Conservation (phyloP, 2,113 vertebrate species). For the Psittacula cyanocephala region DNA sequence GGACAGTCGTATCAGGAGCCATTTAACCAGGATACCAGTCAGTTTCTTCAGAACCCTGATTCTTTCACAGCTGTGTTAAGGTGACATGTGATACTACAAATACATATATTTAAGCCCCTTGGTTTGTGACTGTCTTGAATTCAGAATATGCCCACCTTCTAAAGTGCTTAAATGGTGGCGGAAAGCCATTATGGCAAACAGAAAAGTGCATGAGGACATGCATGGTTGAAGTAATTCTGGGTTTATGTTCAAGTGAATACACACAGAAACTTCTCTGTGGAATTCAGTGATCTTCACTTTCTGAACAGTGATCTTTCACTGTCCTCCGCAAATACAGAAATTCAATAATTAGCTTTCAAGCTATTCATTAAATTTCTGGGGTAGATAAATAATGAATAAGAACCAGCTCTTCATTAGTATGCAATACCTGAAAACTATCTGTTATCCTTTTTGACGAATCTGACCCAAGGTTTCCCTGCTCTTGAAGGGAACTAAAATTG, state of each 20-base stretch:
- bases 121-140: neutral
- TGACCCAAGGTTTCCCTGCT: conserved; percentile 34
- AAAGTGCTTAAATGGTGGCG: neutral
- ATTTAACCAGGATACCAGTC: neutral
- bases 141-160: neutral
- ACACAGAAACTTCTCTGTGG: neutral
- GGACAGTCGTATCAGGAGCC: neutral
- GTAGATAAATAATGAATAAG: conserved; percentile 34
- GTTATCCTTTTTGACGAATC: conserved; percentile 37
- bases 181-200: neutral
- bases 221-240: neutral
- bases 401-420: conserved; percentile 41
- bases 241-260: neutral
- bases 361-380: conserved; percentile 10
- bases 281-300: neutral
- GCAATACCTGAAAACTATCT: conserved; percentile 48
- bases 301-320: neutral
- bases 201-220: neutral
- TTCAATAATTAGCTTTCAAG: conserved; percentile 30
- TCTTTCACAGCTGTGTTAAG: neutral
- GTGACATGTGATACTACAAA: neutral
- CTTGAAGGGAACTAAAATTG: neutral
- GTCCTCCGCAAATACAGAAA: neutral
- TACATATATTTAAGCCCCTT: neutral
- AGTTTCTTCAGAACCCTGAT: neutral